Conservation (phyloP, 2,797 vertebrate species). For the Sebastes iracundus region DNA sequence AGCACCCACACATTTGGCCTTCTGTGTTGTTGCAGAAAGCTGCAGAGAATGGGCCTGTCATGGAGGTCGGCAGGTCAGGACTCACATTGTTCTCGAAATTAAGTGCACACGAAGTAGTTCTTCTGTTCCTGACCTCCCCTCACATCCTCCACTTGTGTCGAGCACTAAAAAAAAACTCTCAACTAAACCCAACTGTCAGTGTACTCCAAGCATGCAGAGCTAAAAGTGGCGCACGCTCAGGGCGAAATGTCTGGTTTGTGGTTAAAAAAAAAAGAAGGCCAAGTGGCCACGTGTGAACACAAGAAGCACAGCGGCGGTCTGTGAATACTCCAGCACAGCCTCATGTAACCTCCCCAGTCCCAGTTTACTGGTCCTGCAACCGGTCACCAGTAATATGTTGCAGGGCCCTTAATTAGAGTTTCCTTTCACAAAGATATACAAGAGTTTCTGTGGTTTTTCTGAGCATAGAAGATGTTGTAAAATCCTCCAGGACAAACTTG, state of each 20-base stretch:
- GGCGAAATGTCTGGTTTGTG: background rate
- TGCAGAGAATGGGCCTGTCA: background rate
- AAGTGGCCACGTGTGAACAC: background rate
- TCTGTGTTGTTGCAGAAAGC: background rate
- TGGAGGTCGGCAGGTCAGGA: slow-evolving; percentile 1
- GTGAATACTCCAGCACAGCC: background rate
- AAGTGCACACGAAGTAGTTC: background rate
- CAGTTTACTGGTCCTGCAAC: background rate
- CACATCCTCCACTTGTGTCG: background rate
- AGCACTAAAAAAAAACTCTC: too few species aligned
- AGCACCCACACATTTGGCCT: background rate
- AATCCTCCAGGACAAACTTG: background rate
- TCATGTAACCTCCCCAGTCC: too few species aligned
- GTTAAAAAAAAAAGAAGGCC: background rate
- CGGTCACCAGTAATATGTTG: background rate
- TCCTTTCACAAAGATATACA: background rate
- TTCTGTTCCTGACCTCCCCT: background rate
- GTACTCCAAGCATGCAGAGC: background rate
- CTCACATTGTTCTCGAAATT: slow-evolving; percentile 5
- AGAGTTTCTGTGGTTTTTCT: background rate
- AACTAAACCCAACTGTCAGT: background rate
- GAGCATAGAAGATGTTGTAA: background rate
- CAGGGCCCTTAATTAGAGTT: background rate
- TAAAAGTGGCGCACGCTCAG: background rate
- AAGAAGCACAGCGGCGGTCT: background rate